Evolutionary conservation across 2,888 invertebrate species (phyloP).

Genomic region (Phaedon cochleariae): DNA sequence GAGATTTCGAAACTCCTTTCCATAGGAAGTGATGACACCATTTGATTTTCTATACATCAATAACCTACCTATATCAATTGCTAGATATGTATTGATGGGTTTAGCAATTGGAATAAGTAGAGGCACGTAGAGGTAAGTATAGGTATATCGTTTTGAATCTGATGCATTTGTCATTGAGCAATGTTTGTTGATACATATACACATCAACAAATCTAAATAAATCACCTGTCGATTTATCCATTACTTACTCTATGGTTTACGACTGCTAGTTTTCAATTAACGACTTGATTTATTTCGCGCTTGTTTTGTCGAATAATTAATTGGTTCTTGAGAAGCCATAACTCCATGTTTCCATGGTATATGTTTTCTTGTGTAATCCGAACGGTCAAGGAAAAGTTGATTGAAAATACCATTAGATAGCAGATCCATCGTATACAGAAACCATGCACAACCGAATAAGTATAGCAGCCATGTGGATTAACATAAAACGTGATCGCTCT

Average conservation of each 20-base stretch:
- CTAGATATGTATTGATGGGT: too few species aligned
- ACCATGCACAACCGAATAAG: conserved; percentile 1
- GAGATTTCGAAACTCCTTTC: too few species aligned
- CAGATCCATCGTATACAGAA: not conserved
- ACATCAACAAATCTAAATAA: conserved; percentile 36
- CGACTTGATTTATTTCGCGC: conserved; percentile 35
- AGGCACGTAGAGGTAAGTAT: too few species aligned
- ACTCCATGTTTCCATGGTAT: conserved; percentile 17
- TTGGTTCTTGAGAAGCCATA: conserved; percentile 20
- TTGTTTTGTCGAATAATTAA: conserved; percentile 31
- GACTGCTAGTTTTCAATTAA: conserved; percentile 39
- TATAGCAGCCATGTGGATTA: conserved; percentile 1
- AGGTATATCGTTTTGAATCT: too few species aligned
- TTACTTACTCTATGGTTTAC: conserved; percentile 34
- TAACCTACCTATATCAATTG: too few species aligned
- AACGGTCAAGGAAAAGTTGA: conserved; percentile 18
- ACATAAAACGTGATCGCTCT: not conserved
- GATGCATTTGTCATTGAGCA: too few species aligned
- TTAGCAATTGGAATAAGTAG: too few species aligned
- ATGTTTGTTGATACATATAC: conserved; percentile 1
- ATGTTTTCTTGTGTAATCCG: conserved; percentile 20
- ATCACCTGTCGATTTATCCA: conserved; percentile 46
- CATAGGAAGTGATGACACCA: too few species aligned
- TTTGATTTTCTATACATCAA: too few species aligned
- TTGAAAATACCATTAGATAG: conserved; percentile 12